Conservation (phyloP, 2,888 invertebrate species). For the Sminthurinus aureus region DNA sequence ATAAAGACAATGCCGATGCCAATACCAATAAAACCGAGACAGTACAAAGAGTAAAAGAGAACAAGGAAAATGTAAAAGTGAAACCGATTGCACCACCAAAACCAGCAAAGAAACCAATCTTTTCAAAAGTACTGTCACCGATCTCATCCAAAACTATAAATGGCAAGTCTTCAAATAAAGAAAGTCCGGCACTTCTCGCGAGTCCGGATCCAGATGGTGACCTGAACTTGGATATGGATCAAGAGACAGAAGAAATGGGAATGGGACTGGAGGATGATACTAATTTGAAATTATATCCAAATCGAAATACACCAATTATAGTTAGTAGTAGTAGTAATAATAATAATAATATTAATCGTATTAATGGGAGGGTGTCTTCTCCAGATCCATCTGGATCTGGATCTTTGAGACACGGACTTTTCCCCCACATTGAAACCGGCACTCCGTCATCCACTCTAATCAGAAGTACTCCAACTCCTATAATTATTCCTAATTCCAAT, state of each 20-base stretch:
- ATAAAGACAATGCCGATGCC: neutral
- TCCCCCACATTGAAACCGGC: neutral
- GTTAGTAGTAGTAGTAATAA: neutral
- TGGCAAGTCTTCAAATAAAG: neutral
- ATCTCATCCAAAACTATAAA: neutral
- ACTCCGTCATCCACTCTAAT: neutral
- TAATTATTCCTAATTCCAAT: neutral
- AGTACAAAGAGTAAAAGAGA: neutral
- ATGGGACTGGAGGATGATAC: conserved; percentile 26
- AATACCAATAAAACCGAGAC: too few species aligned
- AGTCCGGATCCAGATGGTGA: neutral
- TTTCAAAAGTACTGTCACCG: neutral
- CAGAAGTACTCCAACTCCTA: neutral
- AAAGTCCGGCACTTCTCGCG: neutral
- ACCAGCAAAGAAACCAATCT: conserved; percentile 28
- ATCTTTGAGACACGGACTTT: neutral
- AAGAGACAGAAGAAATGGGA: neutral
- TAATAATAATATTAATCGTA: neutral
- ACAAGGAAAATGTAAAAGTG: conserved; percentile 13
- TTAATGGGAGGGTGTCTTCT: neutral
- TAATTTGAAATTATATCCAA: conserved; percentile 29
- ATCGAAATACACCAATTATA: neutral
- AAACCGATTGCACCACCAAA: conserved; percentile 39
- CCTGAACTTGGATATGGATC: neutral
- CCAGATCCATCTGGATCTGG: neutral